phyloP scores from a whole-genome alignment of 2,113 vertebrate species.

The Elephantulus edwardii region DNA sequence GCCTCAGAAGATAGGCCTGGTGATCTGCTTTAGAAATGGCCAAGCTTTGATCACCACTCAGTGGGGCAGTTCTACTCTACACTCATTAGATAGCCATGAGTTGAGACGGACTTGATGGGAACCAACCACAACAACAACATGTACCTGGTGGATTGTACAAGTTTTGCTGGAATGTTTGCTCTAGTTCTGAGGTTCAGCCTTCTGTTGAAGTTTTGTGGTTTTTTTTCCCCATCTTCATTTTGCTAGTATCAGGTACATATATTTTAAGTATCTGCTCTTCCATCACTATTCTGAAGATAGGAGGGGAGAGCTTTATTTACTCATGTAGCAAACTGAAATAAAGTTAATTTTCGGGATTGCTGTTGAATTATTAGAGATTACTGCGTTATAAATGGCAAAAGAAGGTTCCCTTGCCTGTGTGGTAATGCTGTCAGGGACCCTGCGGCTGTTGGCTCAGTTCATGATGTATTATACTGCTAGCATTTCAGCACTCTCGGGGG shows the following conservation, averaged over 20 bases:
- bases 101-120: not conserved
- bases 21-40: not conserved
- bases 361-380: constrained; percentile 79
- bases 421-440: constrained; percentile 75
- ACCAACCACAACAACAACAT: not conserved
- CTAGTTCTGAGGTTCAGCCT: not conserved
- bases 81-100: not conserved
- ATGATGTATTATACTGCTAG: constrained; percentile 83
- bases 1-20: not conserved
- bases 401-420: constrained; percentile 73
- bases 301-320: constrained; percentile 75
- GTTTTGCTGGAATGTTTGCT: not conserved
- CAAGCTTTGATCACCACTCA: not conserved
- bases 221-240: not conserved
- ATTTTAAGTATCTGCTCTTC: constrained; percentile 37
- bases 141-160: not conserved
- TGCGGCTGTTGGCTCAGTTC: constrained; percentile 81
- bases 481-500: constrained; percentile 83
- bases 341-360: constrained; percentile 76
- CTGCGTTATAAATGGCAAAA: constrained; percentile 69
- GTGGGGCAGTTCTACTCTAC: not conserved
- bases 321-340: constrained; percentile 71
- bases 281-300: not conserved
- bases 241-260: not conserved
- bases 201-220: not conserved